Percentiles rank a stretch among this genome's conserved stretches.
Evolutionary conservation across 2,888 invertebrate genomes (phyloP).

Genomic region (Erebia palarica): DNA sequence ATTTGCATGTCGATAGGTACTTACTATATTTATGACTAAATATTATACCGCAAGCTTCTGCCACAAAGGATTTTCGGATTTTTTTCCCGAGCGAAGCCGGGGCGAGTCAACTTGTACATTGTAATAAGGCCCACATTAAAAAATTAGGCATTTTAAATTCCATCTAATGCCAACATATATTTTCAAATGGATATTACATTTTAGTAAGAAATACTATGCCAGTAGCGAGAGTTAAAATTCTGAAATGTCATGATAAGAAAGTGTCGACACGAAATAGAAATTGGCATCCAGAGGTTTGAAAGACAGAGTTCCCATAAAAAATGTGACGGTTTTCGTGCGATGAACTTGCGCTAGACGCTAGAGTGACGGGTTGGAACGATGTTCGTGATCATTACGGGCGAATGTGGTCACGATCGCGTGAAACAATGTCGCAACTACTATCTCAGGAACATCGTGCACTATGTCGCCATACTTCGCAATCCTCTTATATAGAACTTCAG

Average conservation of each 20-base stretch:
- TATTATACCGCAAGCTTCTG: too few species aligned
- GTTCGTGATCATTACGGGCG: slow-evolving; percentile 50
- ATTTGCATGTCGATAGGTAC: too few species aligned
- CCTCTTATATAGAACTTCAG: slow-evolving; percentile 38
- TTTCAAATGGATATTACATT: not conserved
- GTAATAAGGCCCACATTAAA: too few species aligned
- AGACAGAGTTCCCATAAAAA: slow-evolving; percentile 24
- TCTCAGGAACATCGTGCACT: slow-evolving; percentile 51
- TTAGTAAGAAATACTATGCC: not conserved
- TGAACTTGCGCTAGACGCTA: slow-evolving; percentile 37
- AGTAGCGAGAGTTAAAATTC: not conserved
- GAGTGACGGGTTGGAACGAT: slow-evolving; percentile 38
- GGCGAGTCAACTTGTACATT: too few species aligned
- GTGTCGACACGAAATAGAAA: slow-evolving; percentile 16
- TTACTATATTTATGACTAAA: too few species aligned
- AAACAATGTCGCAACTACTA: slow-evolving; percentile 66
- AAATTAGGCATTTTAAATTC: too few species aligned
- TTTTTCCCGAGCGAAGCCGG: too few species aligned
- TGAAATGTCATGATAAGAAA: not conserved
- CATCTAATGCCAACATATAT: too few species aligned
- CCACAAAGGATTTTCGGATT: too few species aligned
- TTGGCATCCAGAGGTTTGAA: slow-evolving; percentile 14
- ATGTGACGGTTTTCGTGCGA: slow-evolving; percentile 32
- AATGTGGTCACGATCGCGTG: slow-evolving; percentile 72
- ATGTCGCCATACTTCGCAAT: slow-evolving; percentile 42